Evolutionary conservation across 2,113 vertebrate species (phyloP), one percentile per base, ranked within the genome.

Genomic region (Forbesichthys agassizii): DNA sequence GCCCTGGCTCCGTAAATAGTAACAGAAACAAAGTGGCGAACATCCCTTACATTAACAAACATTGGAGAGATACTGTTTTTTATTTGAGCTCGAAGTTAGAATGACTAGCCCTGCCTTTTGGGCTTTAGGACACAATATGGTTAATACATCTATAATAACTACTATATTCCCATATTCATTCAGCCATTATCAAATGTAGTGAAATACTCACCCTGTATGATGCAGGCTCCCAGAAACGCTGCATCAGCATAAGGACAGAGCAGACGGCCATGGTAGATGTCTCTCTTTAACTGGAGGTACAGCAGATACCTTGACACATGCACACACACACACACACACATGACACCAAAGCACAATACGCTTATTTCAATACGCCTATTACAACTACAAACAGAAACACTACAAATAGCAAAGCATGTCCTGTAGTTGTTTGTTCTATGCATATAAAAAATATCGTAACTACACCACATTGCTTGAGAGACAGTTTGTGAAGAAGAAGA

Each of bases 241-340:
- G 98, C 98, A 78, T 99, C 97, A 53, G 94, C 93, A 78, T 98
- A 97, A 14, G 95, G 96, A 73, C 98, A 99, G 60, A 99, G 92
- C 79, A 99, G 91, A 61, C 98, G 95, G 6, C 97, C 98, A 3
- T 99, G 98, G 86, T 98, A 98, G 87, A 99, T 94, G n/a, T 99
- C 98, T 74, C 98, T 95, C 88, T 99, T 99, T 84, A 99, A 77
- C 85, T 99, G 98, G 64, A 99, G 92, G 75, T 98, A 99, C 75
- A 99, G 85, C 67, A 99, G 96, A 74, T 98, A 99, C 86, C 98
- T 99, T 88, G 36, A 92, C 76, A 36, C 51, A 85, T n/a, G 70
- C 76, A 76, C 64, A 55, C n/a, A 63, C 51, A 69, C 14, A 65
- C 36, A 36, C 14, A 14, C 52, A 27, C 62, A 61, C 18, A n/a